These are phyloP conservation scores for Patella caerulea DNA, from an alignment of 2,888 invertebrate species.

Conservation along the genomic window DNA sequence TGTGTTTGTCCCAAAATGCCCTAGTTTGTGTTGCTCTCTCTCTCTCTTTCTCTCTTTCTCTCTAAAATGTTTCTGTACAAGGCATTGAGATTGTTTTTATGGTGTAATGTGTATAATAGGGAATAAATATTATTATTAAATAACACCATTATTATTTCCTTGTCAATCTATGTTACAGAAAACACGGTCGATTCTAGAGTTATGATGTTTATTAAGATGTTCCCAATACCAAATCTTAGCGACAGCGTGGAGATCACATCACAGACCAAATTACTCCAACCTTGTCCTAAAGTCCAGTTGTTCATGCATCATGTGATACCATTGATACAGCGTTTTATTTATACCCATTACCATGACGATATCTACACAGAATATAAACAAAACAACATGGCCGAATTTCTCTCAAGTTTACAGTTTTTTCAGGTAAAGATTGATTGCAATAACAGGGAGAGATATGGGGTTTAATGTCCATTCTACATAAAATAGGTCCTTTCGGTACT, in stretches of 20 bases:
- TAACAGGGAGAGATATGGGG: too few relatives aligned
- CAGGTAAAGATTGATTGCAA: conserved; percentile 39
- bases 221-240: conserved; percentile 51
- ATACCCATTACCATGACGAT: conserved; percentile 43
- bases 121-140: too few relatives aligned
- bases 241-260: conserved; percentile 46
- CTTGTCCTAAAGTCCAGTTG: conserved; percentile 53
- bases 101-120: too few relatives aligned
- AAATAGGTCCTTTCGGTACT: too few relatives aligned
- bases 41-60: too few relatives aligned
- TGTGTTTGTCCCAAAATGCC: too few relatives aligned
- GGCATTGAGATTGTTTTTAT: too few relatives aligned
- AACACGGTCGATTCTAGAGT: not conserved
- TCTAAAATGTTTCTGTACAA: too few relatives aligned
- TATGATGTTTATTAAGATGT: conserved; percentile 43
- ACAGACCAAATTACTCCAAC: conserved; percentile 51
- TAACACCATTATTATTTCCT: too few relatives aligned
- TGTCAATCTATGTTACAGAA: too few relatives aligned
- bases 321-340: conserved; percentile 58
- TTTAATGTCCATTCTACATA: too few relatives aligned
- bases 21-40: too few relatives aligned
- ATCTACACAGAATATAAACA: conserved; percentile 43
- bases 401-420: conserved; percentile 51
- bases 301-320: conserved; percentile 58
- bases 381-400: conserved; percentile 41